phyloP scores from a whole-genome alignment of 2,888 invertebrate genomes.

The Apeira syringaria region DNA sequence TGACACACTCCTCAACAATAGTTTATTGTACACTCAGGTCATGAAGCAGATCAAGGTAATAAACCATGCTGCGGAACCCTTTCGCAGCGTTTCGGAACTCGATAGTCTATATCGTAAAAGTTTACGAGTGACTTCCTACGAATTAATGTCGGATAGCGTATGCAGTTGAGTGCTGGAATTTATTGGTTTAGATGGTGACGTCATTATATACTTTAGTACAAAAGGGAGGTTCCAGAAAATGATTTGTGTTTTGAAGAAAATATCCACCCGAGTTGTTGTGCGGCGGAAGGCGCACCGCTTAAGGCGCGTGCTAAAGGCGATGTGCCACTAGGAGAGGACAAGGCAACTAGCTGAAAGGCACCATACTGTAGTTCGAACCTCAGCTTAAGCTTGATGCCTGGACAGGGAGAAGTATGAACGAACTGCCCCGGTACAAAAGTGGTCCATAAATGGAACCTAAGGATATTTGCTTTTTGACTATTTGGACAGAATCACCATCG shows the following conservation, averaged over 20 bases:
- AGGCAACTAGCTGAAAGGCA: too few relatives aligned
- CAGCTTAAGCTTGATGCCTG: too few relatives aligned
- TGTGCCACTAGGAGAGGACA: too few relatives aligned
- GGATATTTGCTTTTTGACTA: too few relatives aligned
- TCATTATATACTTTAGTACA: slow-evolving; percentile 23
- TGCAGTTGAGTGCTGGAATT: slow-evolving; percentile 37
- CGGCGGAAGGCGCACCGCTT: too few relatives aligned
- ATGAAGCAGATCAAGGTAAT: slow-evolving; percentile 21
- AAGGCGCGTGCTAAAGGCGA: too few relatives aligned
- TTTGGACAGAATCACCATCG: too few relatives aligned
- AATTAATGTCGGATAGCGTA: slow-evolving; percentile 55
- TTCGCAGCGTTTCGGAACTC: slow-evolving; percentile 65
- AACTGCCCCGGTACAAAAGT: too few relatives aligned
- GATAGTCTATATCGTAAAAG: slow-evolving; percentile 72
- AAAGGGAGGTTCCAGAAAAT: background rate
- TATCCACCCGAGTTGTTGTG: background rate
- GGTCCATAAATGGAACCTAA: too few relatives aligned
- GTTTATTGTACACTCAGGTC: background rate
- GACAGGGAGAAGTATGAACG: too few relatives aligned
- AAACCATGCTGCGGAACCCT: slow-evolving; percentile 54
- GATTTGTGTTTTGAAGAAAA: background rate
- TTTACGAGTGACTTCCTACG: slow-evolving; percentile 76
- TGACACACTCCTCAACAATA: slow-evolving; percentile 6
- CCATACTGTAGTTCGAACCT: too few relatives aligned
- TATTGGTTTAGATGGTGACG: slow-evolving; percentile 29